A percentile compares a stretch with the other conserved stretches of the same genome.
Evolutionary conservation across 2,888 invertebrate genomes (phyloP).

Genomic region (Netelia melanura): DNA sequence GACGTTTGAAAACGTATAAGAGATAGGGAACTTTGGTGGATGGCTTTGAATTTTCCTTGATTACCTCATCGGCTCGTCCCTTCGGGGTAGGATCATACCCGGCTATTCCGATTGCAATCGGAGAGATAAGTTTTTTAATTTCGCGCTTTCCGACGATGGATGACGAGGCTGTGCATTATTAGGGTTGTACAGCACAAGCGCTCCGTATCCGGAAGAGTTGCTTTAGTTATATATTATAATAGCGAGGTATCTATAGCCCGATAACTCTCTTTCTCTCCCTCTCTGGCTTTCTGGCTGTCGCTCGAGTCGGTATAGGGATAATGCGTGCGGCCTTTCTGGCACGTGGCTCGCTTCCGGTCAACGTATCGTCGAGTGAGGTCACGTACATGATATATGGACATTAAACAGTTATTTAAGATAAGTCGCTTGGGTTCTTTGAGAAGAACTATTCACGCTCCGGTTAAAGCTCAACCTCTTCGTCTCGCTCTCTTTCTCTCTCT

Average conservation of each 20-base stretch:
- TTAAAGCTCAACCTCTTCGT: not conserved
- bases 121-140: not conserved
- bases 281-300: conserved; percentile 39
- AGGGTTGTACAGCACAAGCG: conserved; percentile 51
- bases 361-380: conserved; percentile 67
- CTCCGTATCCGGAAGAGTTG: conserved; percentile 61
- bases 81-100: no score
- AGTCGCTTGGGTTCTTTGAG: conserved; percentile 60
- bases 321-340: conserved; percentile 70
- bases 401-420: conserved; percentile 67
- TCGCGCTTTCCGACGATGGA: not conserved
- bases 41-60: not conserved
- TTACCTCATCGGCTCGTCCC: not conserved
- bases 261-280: conserved; percentile 39
- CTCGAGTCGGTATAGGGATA: conserved; percentile 61
- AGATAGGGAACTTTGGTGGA: not conserved
- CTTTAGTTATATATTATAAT: conserved; percentile 48
- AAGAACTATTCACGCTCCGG: conserved; percentile 14
- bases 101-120: not conserved
- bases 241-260: conserved; percentile 41
- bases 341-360: conserved; percentile 72
- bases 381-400: conserved; percentile 66
- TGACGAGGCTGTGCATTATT: not conserved
- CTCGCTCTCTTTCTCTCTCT: not conserved
- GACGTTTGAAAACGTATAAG: not conserved